Conservation (phyloP, 2,888 invertebrate species). For the Parelbella ahira region DNA sequence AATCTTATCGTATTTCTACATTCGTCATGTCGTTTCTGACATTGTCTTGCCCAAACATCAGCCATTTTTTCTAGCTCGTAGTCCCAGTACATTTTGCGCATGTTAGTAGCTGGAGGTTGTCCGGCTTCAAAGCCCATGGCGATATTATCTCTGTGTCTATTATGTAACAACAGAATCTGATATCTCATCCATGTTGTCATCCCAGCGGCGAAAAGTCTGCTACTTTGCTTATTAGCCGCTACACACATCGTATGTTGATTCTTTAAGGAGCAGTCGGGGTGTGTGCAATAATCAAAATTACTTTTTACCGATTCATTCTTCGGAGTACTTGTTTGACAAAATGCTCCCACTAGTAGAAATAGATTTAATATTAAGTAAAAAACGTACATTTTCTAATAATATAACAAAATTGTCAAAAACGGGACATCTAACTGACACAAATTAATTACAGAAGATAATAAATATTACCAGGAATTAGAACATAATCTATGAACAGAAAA, state of each 20-base stretch:
- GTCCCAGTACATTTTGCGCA: conserved; percentile 78
- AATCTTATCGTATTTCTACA: conserved; percentile 68
- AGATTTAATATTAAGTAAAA: conserved; percentile 37
- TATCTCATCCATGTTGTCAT: conserved; percentile 73
- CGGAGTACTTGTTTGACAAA: conserved; percentile 30
- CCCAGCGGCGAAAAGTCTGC: conserved; percentile 62
- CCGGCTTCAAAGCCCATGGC: conserved; percentile 71
- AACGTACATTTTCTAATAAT: conserved; percentile 29
- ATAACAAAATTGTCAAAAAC: conserved; percentile 32
- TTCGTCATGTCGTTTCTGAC: conserved; percentile 73
- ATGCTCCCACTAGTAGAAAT: conserved; percentile 39
- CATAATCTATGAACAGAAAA: too few species aligned
- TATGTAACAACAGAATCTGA: conserved; percentile 64
- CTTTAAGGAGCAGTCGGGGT: conserved; percentile 66
- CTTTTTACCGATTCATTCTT: conserved; percentile 10
- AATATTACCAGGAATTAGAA: too few species aligned
- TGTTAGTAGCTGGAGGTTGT: conserved; percentile 71
- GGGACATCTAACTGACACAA: too few species aligned
- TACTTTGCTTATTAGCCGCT: conserved; percentile 54
- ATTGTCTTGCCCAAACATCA: conserved; percentile 72
- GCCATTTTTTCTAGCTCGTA: conserved; percentile 69
- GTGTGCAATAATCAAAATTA: conserved; percentile 50
- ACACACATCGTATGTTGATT: conserved; percentile 68
- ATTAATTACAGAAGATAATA: too few species aligned
- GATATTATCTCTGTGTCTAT: conserved; percentile 68